Evolutionary conservation across 1,140 invertebrate species (phyloP).

Genomic region (Bombus impatiens): DNA sequence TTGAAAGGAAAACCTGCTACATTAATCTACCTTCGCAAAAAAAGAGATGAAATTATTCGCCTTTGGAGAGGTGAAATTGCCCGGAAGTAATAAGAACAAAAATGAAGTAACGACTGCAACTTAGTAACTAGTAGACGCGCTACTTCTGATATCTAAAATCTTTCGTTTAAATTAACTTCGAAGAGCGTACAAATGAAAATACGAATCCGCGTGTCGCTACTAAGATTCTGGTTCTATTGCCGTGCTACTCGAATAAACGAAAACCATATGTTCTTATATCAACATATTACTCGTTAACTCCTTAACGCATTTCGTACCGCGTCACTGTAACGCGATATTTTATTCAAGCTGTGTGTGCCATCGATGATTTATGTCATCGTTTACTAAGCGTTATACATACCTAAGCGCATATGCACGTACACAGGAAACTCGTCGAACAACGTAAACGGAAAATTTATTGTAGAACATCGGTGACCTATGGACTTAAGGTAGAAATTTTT

Average conservation of each 20-base stretch:
- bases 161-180: background rate
- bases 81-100: background rate
- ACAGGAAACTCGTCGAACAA: too few species aligned
- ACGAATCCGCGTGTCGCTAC: background rate
- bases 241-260: too few species aligned
- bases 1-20: slow-evolving; percentile 29
- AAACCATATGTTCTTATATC: too few species aligned
- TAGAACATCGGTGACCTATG: too few species aligned
- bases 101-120: background rate
- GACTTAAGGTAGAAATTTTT: too few species aligned
- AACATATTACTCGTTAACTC: too few species aligned
- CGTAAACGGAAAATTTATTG: too few species aligned
- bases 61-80: background rate
- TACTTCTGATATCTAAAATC: background rate
- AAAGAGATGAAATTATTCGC: background rate
- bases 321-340: background rate
- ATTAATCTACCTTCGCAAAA: background rate
- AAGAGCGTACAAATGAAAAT: background rate
- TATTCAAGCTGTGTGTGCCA: too few species aligned
- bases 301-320: too few species aligned
- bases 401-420: too few species aligned
- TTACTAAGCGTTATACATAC: too few species aligned
- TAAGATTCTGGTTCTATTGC: background rate
- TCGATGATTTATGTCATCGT: too few species aligned
- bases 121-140: background rate